Evolutionary conservation across 2,113 vertebrate species (phyloP).

Genomic region (Opisthocomus hoazin): DNA sequence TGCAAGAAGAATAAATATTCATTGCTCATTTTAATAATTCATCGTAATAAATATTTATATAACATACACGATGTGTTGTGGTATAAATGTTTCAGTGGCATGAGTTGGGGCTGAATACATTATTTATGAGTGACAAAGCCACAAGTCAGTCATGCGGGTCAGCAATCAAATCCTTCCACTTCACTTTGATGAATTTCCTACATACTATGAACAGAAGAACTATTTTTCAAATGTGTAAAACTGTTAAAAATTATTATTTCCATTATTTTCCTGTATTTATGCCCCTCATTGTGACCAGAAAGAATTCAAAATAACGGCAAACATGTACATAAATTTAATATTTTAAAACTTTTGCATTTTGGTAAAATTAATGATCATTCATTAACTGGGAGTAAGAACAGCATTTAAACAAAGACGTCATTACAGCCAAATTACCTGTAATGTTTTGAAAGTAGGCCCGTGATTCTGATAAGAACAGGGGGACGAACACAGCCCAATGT

Average conservation of each 20-base stretch:
- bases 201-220: neutral
- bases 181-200: neutral
- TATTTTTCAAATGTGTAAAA: neutral
- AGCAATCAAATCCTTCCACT: constrained; percentile 44
- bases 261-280: neutral
- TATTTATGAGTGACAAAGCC: constrained; percentile 60
- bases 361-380: neutral
- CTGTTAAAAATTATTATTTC: neutral
- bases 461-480: neutral
- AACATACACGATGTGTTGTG: constrained; percentile 61
- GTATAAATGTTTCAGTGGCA: constrained; percentile 69
- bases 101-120: constrained; percentile 41
- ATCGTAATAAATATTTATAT: constrained; percentile 71
- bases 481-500: neutral
- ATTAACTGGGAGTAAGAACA: neutral
- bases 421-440: neutral
- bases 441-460: neutral
- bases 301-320: neutral
- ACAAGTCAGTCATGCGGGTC: constrained; percentile 52
- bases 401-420: neutral
- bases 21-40: constrained; percentile 65
- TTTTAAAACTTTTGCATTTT: neutral
- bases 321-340: neutral
- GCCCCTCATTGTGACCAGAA: neutral
- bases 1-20: constrained; percentile 60